phyloP scores from a whole-genome alignment of 1,140 invertebrate species.

The Physella acuta region DNA sequence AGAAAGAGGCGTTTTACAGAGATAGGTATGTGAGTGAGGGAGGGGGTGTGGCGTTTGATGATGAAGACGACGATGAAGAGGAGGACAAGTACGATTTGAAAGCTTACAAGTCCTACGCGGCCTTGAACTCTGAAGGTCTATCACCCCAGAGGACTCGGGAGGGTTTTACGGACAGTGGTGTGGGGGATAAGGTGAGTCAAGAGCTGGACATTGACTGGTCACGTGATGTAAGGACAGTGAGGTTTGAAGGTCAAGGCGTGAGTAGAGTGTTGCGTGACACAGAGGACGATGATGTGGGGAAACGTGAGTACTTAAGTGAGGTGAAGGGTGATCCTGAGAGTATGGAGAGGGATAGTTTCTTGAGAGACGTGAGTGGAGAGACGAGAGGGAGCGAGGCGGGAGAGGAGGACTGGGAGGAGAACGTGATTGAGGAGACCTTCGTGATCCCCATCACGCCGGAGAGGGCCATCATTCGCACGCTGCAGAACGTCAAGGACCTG shows the following conservation, averaged over 20 bases:
- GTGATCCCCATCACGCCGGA: slow-evolving; percentile 10
- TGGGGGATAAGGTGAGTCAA: not conserved
- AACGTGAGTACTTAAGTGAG: slow-evolving; percentile 6
- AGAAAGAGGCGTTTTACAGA: slow-evolving; percentile 17
- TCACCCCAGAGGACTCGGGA: not conserved
- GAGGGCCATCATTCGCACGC: slow-evolving; percentile 7
- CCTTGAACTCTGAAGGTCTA: not conserved
- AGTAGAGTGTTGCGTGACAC: not conserved
- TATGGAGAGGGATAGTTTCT: not conserved
- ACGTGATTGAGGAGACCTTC: slow-evolving; percentile 3
- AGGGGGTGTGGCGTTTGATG: slow-evolving; percentile 15
- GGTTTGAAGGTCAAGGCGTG: not conserved
- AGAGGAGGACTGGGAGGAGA: slow-evolving; percentile 19
- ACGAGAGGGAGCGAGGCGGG: not conserved
- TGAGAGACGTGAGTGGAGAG: not conserved
- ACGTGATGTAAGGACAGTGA: not conserved
- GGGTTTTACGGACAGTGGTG: not conserved
- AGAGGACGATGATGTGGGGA: not conserved
- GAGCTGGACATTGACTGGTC: not conserved
- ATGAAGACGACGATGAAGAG: slow-evolving; percentile 14
- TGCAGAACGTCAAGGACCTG: slow-evolving; percentile 19
- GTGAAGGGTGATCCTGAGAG: not conserved
- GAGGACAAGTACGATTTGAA: slow-evolving; percentile 4
- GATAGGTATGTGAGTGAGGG: slow-evolving; percentile 23
- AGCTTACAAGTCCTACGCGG: slow-evolving; percentile 15